Base-by-base conservation (phyloP, 2,113 vertebrate genomes). In the Oncorhynchus tshawytscha region DNA sequence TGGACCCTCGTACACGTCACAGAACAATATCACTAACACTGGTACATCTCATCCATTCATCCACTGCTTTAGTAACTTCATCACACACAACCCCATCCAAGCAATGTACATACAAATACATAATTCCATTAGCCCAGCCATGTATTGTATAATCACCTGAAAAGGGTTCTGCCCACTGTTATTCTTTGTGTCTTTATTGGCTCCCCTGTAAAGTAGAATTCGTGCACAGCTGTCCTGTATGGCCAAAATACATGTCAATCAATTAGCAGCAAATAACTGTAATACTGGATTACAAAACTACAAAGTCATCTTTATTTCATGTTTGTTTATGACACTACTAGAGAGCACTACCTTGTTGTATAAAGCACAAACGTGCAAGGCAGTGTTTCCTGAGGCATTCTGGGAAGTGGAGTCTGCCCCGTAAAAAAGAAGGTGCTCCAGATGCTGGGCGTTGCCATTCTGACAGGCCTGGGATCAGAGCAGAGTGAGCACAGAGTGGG, bases 381-480 rank as follows among this genome's bases (percentile, higher is more conserved):
- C 96, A 29, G 96, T 97, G 93, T 97, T 97, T 89, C 96, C 96
- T 3, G 96, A 97, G 74, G 96, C 96, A 49, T 97, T 97, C 93
- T 95, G 94, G 81, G 94, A 95, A 66, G 93, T 92, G 0, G 95
- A 95, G 85, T 97, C 95, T 0, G 95, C 95, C 65, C 96, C 96
- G 0, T 97, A 97, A 90, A 97, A 97, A 20, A 97, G 94, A 82
- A 97, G 94, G 78, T 96, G 96, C 81, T 97, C 96, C 90, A 97
- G 89, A 78, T 97, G 96, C 82, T 97, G 96, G 0, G 96, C 95
- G 83, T 97, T 94, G 0, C 96, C 96, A 3, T 96, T 92, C 82
- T 97, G 94, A 88, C 92, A 94, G 77, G 91, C 90, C 93, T 94
- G 85, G 65, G 15, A 71, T 34, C 31, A 72, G 45, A 71, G 34